Percentiles rank a stretch among this genome's conserved stretches.
Evolutionary conservation across 2,797 vertebrate genomes (phyloP).

Genomic region (Adrianichthys oophorus): DNA sequence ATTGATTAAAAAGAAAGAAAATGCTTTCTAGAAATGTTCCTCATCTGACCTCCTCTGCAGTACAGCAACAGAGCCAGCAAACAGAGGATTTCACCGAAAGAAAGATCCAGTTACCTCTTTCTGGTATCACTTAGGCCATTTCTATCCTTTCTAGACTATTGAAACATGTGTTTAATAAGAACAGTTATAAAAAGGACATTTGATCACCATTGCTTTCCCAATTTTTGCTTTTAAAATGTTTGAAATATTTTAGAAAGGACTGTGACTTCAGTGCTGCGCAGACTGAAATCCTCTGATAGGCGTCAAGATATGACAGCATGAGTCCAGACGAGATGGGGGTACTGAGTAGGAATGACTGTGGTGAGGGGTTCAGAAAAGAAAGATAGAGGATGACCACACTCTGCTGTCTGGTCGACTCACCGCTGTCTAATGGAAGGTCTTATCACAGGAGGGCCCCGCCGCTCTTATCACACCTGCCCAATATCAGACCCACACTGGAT

Average conservation of each 20-base stretch:
- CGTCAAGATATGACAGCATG: constrained; percentile 37
- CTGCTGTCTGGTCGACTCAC: constrained; percentile 45
- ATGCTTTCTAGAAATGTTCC: too few species aligned
- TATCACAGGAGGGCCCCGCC: constrained; percentile 65
- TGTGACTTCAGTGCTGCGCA: constrained; percentile 23
- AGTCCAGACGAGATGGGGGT: constrained; percentile 31
- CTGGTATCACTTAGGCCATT: constrained; percentile 44
- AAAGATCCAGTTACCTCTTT: constrained; percentile 47
- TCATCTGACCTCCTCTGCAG: constrained; percentile 28
- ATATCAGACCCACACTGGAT: constrained; percentile 75
- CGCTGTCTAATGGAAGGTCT: constrained; percentile 76
- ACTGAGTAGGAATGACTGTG: constrained; percentile 10
- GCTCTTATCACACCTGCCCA: constrained; percentile 75
- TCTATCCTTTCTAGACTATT: constrained; percentile 49
- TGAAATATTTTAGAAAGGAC: not conserved
- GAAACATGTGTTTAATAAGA: too few species aligned
- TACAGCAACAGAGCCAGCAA: constrained; percentile 18
- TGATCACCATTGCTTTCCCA: too few species aligned
- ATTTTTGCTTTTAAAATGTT: too few species aligned
- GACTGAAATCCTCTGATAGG: constrained; percentile 30
- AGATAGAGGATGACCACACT: constrained; percentile 58
- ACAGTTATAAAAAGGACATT: too few species aligned
- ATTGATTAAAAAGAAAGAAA: too few species aligned
- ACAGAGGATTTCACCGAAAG: constrained; percentile 34
- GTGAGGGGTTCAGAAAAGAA: constrained; percentile 19